Evolutionary conservation across 2,797 vertebrate genomes (phyloP).

Genomic region (Hippoglossus hippoglossus): DNA sequence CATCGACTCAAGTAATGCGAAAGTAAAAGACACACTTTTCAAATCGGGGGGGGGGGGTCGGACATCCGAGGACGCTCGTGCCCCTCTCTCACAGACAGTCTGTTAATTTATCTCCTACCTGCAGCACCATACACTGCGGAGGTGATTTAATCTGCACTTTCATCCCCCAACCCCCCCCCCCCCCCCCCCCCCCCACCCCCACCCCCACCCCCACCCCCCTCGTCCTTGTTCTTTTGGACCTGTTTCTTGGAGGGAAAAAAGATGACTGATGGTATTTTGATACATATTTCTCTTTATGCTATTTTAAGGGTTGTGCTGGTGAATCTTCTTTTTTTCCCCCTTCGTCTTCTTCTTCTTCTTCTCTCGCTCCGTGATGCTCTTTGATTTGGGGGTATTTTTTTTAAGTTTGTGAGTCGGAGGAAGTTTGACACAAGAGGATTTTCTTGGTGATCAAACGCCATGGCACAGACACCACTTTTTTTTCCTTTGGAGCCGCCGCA

Average conservation of each 20-base stretch:
- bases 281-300: constrained; percentile 72
- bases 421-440: constrained; percentile 68
- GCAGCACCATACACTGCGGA: constrained; percentile 47
- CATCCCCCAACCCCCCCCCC: constrained; percentile 1
- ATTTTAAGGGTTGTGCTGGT: constrained; percentile 61
- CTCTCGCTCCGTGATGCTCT: constrained; percentile 63
- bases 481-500: constrained; percentile 38
- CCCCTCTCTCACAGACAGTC: constrained; percentile 33
- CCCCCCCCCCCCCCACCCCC: background rate
- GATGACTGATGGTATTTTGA: constrained; percentile 69
- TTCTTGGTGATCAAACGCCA: constrained; percentile 67
- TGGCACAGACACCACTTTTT: constrained; percentile 59
- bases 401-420: constrained; percentile 54
- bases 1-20: constrained; percentile 43
- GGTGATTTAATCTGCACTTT: constrained; percentile 59
- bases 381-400: constrained; percentile 62
- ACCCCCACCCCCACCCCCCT: background rate
- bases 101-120: constrained; percentile 60
- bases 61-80: constrained; percentile 69
- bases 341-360: constrained; percentile 1
- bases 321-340: constrained; percentile 8
- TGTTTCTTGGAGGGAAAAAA: constrained; percentile 59
- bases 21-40: background rate
- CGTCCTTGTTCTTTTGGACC: constrained; percentile 57
- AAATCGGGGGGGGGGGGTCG: background rate